Conservation (phyloP, 2,113 vertebrate genomes). For the Cyanoderma ruficeps region DNA sequence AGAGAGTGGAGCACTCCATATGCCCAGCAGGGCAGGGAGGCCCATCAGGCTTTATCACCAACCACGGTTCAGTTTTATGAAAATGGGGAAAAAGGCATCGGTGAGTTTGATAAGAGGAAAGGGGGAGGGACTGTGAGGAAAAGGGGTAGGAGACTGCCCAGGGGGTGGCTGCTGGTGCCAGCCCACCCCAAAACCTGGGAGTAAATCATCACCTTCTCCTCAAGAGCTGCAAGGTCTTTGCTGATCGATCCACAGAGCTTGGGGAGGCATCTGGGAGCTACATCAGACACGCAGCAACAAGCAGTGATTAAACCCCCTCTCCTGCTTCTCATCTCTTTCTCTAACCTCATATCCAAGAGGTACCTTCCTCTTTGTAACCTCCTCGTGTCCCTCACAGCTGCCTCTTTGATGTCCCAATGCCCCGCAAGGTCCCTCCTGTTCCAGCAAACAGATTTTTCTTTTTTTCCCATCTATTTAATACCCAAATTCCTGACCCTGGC, state of each 20-base stretch:
- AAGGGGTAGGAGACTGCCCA: background rate
- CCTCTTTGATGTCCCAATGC: background rate
- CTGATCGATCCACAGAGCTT: background rate
- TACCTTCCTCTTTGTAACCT: background rate
- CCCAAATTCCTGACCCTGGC: background rate
- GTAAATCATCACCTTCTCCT: background rate
- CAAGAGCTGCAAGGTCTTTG: background rate
- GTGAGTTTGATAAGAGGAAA: background rate
- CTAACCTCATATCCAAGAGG: background rate
- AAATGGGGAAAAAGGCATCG: background rate
- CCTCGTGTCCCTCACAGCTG: background rate
- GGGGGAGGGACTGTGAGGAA: background rate
- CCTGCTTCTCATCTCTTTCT: background rate
- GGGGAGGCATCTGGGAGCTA: background rate
- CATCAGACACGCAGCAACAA: rapidly evolving
- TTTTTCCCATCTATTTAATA: background rate
- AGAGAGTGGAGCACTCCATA: rapidly evolving
- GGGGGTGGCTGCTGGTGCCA: background rate
- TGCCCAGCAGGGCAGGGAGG: background rate
- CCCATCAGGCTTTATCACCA: rapidly evolving
- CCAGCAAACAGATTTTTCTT: background rate
- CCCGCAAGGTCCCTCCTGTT: background rate
- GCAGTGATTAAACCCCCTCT: background rate
- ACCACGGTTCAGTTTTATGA: background rate
- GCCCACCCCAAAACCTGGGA: background rate